A percentile compares a stretch with the other conserved stretches of the same genome.
Evolutionary conservation across 2,797 vertebrate genomes (phyloP).

Genomic region (Falco concolor): DNA sequence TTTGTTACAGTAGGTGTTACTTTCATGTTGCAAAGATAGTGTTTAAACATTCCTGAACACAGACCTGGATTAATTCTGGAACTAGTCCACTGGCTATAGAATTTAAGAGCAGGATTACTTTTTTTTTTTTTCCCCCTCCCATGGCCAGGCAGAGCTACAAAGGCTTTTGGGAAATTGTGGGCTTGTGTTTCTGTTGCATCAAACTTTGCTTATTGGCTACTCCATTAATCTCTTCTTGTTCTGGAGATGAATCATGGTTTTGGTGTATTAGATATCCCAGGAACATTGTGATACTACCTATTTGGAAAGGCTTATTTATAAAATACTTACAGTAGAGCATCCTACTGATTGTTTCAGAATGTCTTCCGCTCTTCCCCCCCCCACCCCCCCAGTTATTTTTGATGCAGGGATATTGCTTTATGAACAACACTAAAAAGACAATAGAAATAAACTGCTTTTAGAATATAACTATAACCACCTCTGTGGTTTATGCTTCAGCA

Average conservation of each 20-base stretch:
- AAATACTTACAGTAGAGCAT: not conserved
- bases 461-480: not conserved
- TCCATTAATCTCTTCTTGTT: not conserved
- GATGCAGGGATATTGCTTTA: not conserved
- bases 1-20: not conserved
- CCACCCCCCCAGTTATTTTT: not conserved
- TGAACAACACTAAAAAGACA: not conserved
- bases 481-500: not conserved
- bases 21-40: not conserved
- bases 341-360: not conserved
- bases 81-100: not conserved
- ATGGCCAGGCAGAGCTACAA: not conserved
- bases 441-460: not conserved
- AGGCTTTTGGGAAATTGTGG: not conserved
- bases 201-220: not conserved
- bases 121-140: not conserved
- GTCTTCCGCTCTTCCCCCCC: not conserved
- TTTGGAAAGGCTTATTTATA: not conserved
- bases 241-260: not conserved
- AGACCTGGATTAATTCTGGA: constrained; percentile 33
- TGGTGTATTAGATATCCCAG: not conserved
- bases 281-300: not conserved
- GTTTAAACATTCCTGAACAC: constrained; percentile 5
- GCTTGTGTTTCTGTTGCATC: not conserved
- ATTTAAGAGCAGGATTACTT: not conserved